Percentiles rank a stretch among this genome's conserved stretches.
Evolutionary conservation across 2,113 vertebrate genomes (phyloP).

Genomic region (Sinocyclocheilus maitianheensis): DNA sequence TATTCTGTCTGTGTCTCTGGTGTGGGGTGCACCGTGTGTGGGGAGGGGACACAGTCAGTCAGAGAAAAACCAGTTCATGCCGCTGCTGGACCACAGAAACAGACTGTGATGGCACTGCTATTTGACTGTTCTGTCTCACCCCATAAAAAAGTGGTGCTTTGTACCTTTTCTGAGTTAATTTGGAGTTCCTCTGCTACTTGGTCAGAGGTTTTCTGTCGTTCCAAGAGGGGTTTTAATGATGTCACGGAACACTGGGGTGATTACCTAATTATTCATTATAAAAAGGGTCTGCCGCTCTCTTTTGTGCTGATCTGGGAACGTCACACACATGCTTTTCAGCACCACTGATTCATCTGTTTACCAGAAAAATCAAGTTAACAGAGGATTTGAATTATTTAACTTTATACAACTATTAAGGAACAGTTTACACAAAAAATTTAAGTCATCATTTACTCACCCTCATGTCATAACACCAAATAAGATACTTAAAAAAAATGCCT

Average conservation of each 20-base stretch:
- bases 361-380: neutral
- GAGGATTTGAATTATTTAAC: neutral
- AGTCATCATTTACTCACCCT: neutral
- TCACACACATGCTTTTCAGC: neutral
- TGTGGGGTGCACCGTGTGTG: neutral
- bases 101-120: neutral
- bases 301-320: slow-evolving; percentile 45
- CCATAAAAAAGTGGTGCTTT: neutral
- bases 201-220: neutral
- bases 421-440: neutral
- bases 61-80: slow-evolving; percentile 47
- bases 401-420: neutral
- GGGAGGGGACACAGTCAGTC: neutral
- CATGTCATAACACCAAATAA: neutral
- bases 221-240: slow-evolving; percentile 39
- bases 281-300: neutral
- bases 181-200: neutral
- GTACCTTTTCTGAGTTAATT: neutral
- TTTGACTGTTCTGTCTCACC: slow-evolving; percentile 11
- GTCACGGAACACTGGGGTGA: slow-evolving; percentile 34
- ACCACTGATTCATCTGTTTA: slow-evolving; percentile 4
- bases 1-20: slow-evolving; percentile 56
- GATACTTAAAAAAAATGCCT: neutral
- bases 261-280: slow-evolving; percentile 46
- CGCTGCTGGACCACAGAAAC: slow-evolving; percentile 30